phyloP scores from a whole-genome alignment of 2,113 vertebrate genomes.

The Campylorhamphus procurvoides region DNA sequence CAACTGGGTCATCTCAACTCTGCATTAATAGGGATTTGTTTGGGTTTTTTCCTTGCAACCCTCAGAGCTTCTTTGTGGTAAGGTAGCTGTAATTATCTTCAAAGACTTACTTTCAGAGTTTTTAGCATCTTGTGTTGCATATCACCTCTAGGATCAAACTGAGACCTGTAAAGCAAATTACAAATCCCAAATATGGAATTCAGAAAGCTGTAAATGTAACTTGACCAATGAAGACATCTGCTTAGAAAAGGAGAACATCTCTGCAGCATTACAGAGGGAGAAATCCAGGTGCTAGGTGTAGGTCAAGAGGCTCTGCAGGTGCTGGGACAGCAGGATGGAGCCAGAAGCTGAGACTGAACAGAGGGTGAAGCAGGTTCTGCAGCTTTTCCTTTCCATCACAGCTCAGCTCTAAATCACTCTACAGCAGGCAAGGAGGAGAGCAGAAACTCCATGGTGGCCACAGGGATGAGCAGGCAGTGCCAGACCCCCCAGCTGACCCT shows the following conservation, averaged over 20 bases:
- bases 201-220: not conserved
- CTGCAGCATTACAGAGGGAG: not conserved
- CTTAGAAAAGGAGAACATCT: not conserved
- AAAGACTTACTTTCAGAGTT: slow-evolving; percentile 64
- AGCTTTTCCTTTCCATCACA: not conserved
- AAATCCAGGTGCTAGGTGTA: not conserved
- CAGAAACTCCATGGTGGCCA: not conserved
- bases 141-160: not conserved
- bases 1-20: slow-evolving; percentile 13
- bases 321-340: not conserved
- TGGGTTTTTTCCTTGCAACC: slow-evolving; percentile 26
- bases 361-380: not conserved
- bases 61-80: slow-evolving; percentile 50
- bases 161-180: slow-evolving; percentile 50
- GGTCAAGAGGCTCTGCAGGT: not conserved
- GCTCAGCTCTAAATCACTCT: not conserved
- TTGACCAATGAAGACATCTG: not conserved
- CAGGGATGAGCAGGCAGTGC: not conserved
- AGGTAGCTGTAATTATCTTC: slow-evolving; percentile 67
- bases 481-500: not conserved
- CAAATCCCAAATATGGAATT: not conserved
- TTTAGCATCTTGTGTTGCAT: slow-evolving; percentile 25
- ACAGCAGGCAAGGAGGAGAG: not conserved
- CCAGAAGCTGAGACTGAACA: not conserved
- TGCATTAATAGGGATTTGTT: not conserved